Base-by-base conservation (phyloP, 2,888 invertebrate species). In the Dexiosoma caninum region DNA sequence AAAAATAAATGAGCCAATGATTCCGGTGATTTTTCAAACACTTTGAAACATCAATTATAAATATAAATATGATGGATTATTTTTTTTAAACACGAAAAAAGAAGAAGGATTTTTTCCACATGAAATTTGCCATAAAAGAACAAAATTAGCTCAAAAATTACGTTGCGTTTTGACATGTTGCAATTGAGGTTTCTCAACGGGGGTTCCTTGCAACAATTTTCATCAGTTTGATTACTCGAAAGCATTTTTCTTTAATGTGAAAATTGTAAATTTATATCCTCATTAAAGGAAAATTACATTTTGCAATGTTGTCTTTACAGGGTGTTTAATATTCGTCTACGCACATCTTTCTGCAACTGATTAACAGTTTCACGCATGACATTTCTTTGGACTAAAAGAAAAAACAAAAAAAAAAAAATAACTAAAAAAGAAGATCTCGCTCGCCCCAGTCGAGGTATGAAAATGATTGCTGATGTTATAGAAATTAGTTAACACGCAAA, bases 1-100 rank as follows among this genome's bases (percentile, higher is more conserved):
- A n/a, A n/a, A n/a, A n/a, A n/a, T n/a, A 23, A 57, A 55, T 55
- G 49, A n/a, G 46, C 9, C 46, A 46, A 70, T 35, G 35, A 37
- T 59, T 59, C 46, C 30, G 46, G 30, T 62, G 32, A 72, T 66
- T 77, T 80, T 69, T 57, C 62, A 2, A 71, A 44, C 16, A 67
- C 66, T 76, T 69, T 32, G 57, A 57, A 64, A 81, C 77, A 81
- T 69, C 76, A 77, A 72, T 77, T 81, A 77, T 72, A 53, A 46
- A 77, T n/a, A 62, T 72, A 77, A 77, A 76, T 62, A 81, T 81
- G 77, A 81, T 81, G 77, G 77, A 81, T 81, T 37, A 72, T 16
- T 81, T 62, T 64, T 27, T 49, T 64, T 40, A 32, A 59, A 30
- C 27, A 12, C 14, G n/a, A 6, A 10, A 37, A 8, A 16, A 7